A percentile compares a stretch with the other conserved stretches of the same genome.
These are phyloP conservation scores for Pseudococcus jackbeardsleyi DNA, from an alignment of 2,888 invertebrate genomes.

Conservation along the genomic window DNA sequence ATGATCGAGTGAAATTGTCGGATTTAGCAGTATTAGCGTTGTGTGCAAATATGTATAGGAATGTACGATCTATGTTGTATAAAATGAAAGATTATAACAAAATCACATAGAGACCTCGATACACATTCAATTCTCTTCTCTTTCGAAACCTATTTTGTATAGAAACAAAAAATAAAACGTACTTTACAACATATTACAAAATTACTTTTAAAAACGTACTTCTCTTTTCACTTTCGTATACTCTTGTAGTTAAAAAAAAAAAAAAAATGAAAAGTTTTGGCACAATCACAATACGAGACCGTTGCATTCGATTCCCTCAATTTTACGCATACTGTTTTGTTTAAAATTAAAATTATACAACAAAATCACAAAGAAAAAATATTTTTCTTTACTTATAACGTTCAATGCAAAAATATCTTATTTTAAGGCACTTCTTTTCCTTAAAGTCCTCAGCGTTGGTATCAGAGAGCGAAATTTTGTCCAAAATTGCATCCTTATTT, in stretches of 20 bases:
- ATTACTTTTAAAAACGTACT: slow-evolving; percentile 6
- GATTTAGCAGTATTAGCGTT: slow-evolving; percentile 18
- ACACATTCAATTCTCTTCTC: background rate
- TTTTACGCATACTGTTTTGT: slow-evolving; percentile 15
- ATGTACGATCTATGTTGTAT: slow-evolving; percentile 47
- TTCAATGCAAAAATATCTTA: slow-evolving; percentile 41
- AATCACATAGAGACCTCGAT: slow-evolving; percentile 31
- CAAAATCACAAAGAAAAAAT: slow-evolving; percentile 34
- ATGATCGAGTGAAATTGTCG: background rate
- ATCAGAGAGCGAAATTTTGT: background rate
- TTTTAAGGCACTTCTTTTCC: slow-evolving; percentile 49
- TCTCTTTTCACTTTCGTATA: slow-evolving; percentile 25
- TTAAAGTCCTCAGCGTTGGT: slow-evolving; percentile 37
- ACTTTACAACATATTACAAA: slow-evolving; percentile 36
- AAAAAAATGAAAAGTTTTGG: background rate
- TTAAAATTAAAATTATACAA: slow-evolving; percentile 22
- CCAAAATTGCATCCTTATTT: background rate
- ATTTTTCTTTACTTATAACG: slow-evolving; percentile 20
- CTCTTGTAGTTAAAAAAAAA: background rate
- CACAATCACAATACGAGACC: slow-evolving; percentile 15
- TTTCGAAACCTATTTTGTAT: background rate
- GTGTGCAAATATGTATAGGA: slow-evolving; percentile 42
- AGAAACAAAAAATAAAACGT: slow-evolving; percentile 15
- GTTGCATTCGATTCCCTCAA: slow-evolving; percentile 3
- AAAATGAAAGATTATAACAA: slow-evolving; percentile 20